phyloP scores from a whole-genome alignment of 2,888 invertebrate genomes.

The Calameuta idolon region DNA sequence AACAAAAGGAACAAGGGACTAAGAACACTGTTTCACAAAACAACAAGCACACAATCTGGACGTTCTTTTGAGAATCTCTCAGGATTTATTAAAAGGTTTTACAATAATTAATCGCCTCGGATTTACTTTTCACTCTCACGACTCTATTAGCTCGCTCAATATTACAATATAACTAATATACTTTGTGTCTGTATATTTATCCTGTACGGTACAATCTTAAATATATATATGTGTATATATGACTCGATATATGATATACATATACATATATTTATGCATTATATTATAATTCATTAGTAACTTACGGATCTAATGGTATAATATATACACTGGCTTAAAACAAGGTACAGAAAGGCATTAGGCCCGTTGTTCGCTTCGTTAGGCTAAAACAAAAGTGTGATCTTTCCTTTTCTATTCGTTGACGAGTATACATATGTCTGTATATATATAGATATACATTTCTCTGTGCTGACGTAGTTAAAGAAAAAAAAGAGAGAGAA shows the following conservation, averaged over 20 bases:
- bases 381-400: slow-evolving; percentile 49
- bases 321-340: slow-evolving; percentile 60
- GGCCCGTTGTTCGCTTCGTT: slow-evolving; percentile 56
- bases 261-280: slow-evolving; percentile 37
- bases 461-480: not conserved
- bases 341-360: slow-evolving; percentile 59
- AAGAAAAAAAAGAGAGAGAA: not conserved
- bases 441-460: not conserved
- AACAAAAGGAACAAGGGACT: slow-evolving; percentile 22
- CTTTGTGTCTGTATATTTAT: slow-evolving; percentile 22
- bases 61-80: slow-evolving; percentile 48
- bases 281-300: slow-evolving; percentile 37
- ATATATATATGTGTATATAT: slow-evolving; percentile 27
- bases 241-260: slow-evolving; percentile 28
- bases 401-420: slow-evolving; percentile 26
- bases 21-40: not conserved
- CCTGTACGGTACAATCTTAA: slow-evolving; percentile 32
- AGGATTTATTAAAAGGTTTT: slow-evolving; percentile 59
- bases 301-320: slow-evolving; percentile 54
- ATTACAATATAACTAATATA: slow-evolving; percentile 55
- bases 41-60: not conserved
- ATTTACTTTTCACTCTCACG: slow-evolving; percentile 35
- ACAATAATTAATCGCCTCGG: slow-evolving; percentile 46
- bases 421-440: slow-evolving; percentile 20
- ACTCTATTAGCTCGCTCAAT: slow-evolving; percentile 28